A percentile compares a stretch with the other conserved stretches of the same genome.
phyloP scores from a whole-genome alignment of 2,113 vertebrate species.

The Brachirus orientalis region DNA sequence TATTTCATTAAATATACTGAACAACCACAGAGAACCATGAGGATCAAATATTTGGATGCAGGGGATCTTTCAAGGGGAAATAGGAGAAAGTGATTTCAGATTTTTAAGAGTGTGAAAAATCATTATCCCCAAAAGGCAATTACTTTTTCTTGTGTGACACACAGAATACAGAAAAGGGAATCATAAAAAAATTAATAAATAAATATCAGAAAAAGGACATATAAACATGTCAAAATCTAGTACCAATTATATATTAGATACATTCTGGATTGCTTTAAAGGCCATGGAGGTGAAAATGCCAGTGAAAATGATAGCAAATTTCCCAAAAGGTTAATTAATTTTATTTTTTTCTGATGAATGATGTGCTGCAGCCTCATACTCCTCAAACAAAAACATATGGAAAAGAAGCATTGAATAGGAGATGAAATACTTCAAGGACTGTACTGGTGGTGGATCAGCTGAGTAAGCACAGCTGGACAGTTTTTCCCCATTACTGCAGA shows the following conservation, averaged over 20 bases:
- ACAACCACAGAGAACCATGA: conserved; percentile 48
- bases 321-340: not conserved
- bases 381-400: conserved; percentile 3
- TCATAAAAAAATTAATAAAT: not conserved
- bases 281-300: conserved; percentile 9
- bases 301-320: not conserved
- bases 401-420: conserved; percentile 13
- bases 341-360: too few species aligned
- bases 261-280: not conserved
- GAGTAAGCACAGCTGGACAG: conserved; percentile 59
- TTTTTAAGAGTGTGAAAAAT: conserved; percentile 31
- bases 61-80: conserved; percentile 23
- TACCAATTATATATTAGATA: not conserved
- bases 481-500: conserved; percentile 12
- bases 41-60: conserved; percentile 77
- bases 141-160: not conserved
- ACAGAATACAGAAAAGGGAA: not conserved
- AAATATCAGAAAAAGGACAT: not conserved
- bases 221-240: not conserved
- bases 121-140: conserved; percentile 27
- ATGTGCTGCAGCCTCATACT: conserved; percentile 13
- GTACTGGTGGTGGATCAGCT: conserved; percentile 48
- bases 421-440: conserved; percentile 43
- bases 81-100: conserved; percentile 34
- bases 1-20: conserved; percentile 84